Conservation (phyloP, 2,113 vertebrate genomes). For the Rattus rattus region DNA sequence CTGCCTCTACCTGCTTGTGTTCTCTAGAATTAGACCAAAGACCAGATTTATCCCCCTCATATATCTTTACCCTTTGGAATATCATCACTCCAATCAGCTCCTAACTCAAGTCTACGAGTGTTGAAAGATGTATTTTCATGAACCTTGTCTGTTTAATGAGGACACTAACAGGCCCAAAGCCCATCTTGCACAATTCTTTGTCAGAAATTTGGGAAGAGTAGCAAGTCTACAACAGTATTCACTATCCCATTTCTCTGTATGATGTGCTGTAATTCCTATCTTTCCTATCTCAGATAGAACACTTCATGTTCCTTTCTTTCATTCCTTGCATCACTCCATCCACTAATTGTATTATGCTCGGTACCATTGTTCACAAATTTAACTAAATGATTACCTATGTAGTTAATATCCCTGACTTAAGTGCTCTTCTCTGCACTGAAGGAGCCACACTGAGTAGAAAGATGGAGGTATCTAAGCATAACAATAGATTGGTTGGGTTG, state of each 20-base stretch:
- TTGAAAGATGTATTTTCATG: conserved; percentile 4
- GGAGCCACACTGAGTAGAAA: background rate
- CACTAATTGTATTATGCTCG: background rate
- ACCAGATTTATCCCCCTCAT: background rate
- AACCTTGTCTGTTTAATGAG: background rate
- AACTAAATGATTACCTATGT: conserved; percentile 11
- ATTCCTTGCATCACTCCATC: background rate
- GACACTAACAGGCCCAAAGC: background rate
- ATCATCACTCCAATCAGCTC: background rate
- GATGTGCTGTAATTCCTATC: background rate
- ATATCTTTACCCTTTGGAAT: background rate
- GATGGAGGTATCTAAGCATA: background rate
- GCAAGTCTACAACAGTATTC: background rate
- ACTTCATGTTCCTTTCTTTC: background rate
- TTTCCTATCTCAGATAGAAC: background rate
- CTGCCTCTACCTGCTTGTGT: background rate
- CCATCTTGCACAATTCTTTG: background rate
- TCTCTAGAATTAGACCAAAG: background rate
- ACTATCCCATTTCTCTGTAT: background rate
- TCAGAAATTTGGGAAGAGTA: background rate
- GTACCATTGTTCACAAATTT: background rate
- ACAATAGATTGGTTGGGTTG: background rate
- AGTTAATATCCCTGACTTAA: background rate
- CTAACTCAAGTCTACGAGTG: background rate
- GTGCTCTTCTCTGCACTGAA: background rate